Conservation (phyloP, 2,113 vertebrate genomes). For the Tricholaema leucomelas region DNA sequence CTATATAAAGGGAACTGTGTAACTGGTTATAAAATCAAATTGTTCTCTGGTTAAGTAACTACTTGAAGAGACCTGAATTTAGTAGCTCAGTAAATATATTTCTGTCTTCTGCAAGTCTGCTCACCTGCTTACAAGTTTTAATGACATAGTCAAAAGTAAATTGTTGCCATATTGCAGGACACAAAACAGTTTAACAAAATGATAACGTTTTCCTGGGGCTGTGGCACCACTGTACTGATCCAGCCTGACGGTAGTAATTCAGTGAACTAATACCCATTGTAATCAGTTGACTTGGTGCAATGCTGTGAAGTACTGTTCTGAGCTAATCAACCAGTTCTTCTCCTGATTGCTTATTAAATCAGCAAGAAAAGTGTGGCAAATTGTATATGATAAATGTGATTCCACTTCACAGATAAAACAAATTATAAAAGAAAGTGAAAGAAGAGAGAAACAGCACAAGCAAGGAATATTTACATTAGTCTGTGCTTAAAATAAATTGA, state of each 20-base stretch:
- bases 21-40: background rate
- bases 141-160: background rate
- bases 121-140: background rate
- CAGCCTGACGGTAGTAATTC: constrained; percentile 25
- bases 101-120: background rate
- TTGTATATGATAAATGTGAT: constrained; percentile 34
- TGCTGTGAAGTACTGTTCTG: constrained; percentile 31
- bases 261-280: constrained; percentile 47
- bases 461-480: background rate
- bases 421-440: constrained; percentile 7
- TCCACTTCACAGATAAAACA: constrained; percentile 48
- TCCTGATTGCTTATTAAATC: constrained; percentile 65
- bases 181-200: constrained; percentile 35
- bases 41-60: background rate
- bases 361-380: constrained; percentile 33
- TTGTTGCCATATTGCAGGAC: background rate
- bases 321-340: constrained; percentile 55
- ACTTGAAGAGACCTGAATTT: background rate
- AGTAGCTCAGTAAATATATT: background rate
- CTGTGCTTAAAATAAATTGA: background rate
- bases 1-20: background rate
- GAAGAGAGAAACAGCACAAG: constrained; percentile 38
- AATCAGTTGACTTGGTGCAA: constrained; percentile 32
- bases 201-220: background rate
- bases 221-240: background rate